A percentile compares a stretch with the other conserved stretches of the same genome.
These are phyloP conservation scores for Synanthedon myopaeformis DNA, from an alignment of 2,888 invertebrate genomes.

Conservation along the genomic window DNA sequence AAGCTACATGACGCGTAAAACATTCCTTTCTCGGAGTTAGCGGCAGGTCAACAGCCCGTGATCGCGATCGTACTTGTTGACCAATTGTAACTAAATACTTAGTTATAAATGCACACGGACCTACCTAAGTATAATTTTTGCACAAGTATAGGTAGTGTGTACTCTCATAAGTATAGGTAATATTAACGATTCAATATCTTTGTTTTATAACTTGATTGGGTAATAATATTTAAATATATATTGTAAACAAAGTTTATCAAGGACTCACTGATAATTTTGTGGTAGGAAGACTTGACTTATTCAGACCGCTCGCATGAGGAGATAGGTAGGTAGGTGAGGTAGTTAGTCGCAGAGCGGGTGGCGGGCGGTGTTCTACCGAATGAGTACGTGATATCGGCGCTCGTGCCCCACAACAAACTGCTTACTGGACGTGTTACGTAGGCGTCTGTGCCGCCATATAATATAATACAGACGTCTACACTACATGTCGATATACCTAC, in stretches of 20 bases:
- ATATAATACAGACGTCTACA: conserved; percentile 9
- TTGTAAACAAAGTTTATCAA: neutral
- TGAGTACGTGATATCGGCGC: conserved; percentile 64
- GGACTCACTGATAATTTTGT: neutral
- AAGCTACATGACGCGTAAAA: conserved; percentile 29
- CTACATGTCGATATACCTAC: conserved; percentile 7
- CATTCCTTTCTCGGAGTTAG: conserved; percentile 30
- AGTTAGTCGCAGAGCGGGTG: conserved; percentile 41
- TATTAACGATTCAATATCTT: too few relatives aligned
- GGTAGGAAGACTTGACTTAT: conserved; percentile 48
- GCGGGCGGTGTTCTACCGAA: conserved; percentile 51
- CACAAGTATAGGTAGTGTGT: conserved; percentile 8
- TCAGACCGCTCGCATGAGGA: neutral
- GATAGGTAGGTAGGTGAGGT: neutral
- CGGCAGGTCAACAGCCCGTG: conserved; percentile 61
- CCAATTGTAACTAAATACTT: conserved; percentile 20
- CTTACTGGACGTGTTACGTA: conserved; percentile 68
- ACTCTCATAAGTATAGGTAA: too few relatives aligned
- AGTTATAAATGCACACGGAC: too few relatives aligned
- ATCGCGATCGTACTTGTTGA: conserved; percentile 46
- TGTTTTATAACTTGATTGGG: too few relatives aligned
- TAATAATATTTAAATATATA: neutral
- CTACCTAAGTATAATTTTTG: conserved; percentile 21
- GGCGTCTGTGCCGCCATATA: conserved; percentile 53
- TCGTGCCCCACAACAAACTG: conserved; percentile 69